phyloP scores from a whole-genome alignment of 2,797 vertebrate species.

The Gymnoscopelus braueri region DNA sequence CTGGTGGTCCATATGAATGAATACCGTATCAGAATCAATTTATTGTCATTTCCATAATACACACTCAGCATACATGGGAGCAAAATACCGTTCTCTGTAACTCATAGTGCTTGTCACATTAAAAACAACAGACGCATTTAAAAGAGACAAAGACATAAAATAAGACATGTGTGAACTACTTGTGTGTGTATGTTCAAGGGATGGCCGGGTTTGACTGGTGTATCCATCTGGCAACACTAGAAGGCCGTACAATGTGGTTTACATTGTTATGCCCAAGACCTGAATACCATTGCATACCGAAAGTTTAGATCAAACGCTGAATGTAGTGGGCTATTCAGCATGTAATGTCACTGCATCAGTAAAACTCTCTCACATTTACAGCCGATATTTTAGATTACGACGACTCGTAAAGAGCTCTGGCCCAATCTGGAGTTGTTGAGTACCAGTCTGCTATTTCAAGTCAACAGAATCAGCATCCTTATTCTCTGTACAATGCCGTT shows the following conservation, averaged over 20 bases:
- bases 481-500: no score
- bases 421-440: conserved; percentile 2
- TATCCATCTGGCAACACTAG: conserved; percentile 56
- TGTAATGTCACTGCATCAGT: conserved; percentile 31
- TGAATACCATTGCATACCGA: conserved; percentile 28
- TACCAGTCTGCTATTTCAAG: neutral
- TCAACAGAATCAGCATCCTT: no score
- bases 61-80: no score
- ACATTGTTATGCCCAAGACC: conserved; percentile 33
- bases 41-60: no score
- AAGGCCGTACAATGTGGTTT: conserved; percentile 32
- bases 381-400: conserved; percentile 43
- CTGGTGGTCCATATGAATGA: conserved; percentile 45
- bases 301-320: conserved; percentile 50
- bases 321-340: conserved; percentile 4
- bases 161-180: conserved; percentile 16
- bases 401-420: conserved; percentile 14
- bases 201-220: conserved; percentile 45
- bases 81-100: no score
- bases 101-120: no score
- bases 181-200: conserved; percentile 23
- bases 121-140: no score
- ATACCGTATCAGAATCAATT: neutral
- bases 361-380: conserved; percentile 34
- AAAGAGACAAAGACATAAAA: no score